Base-by-base conservation (phyloP, 2,888 invertebrate genomes). In the Lysandra bellargus region DNA sequence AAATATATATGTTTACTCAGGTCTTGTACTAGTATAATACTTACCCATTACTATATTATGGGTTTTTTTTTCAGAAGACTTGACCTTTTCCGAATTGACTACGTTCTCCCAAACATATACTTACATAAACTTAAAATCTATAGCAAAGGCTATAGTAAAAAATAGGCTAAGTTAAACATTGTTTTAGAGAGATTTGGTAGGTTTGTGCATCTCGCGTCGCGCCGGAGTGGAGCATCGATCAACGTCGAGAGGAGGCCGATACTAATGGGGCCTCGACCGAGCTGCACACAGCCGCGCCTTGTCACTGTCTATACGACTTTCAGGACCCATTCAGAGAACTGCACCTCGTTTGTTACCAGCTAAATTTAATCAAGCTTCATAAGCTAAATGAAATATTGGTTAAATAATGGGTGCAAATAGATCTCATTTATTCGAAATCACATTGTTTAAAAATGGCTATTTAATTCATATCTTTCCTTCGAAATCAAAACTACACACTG, bases 261-360 rank as follows among this genome's bases (percentile, higher is more conserved):
- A 89, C 89, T 91, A 91, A 91, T 91, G 88, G 88, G 83, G 81
- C 84, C 83, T 84, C 86, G 85, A 87, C 87, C 86, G 84, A 88
- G 84, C 81, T 81, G 79, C 79, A 82, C 82, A 84, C 82, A 83
- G 83, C 83, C 82, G 83, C 81, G 82, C 81, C 80, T 82, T 83
- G 57, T 79, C 78, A 61, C 79, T 79, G 60, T 75, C 76, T 76
- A 53, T 57, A 76, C 76, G 33, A 76, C 76, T 76, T 76, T 76
- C 33, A 76, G 76, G 17, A 49, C 17, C 76, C 76, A 53, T 75
- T 49, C 49, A 76, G 76, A 76, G 57, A 57, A 76, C 44, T 75
- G 57, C 57, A 53, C 30, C 49, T 53, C 76, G 57, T 76, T 53
- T 76, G 33, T 76, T 76, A 76, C 33, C 12, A 12, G 2, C 14